phyloP scores from a whole-genome alignment of 2,797 vertebrate species.

The Silurus lanzhouensis region DNA sequence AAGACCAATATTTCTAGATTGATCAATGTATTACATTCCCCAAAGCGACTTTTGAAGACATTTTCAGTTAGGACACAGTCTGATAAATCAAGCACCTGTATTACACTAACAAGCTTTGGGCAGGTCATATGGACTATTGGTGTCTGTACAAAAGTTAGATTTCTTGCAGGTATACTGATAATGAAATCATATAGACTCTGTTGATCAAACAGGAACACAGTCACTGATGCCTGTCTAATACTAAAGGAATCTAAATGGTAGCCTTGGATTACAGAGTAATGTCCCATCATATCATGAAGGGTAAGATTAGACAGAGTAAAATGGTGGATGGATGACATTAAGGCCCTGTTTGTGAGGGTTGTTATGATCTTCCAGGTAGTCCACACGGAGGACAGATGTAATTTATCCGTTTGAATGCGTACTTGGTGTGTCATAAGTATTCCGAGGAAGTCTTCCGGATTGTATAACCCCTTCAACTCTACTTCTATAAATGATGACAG shows the following conservation, averaged over 20 bases:
- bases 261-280: fast-evolving
- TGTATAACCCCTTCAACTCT: slow-evolving; percentile 73
- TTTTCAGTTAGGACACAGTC: slow-evolving; percentile 79
- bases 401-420: slow-evolving; percentile 65
- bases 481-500: slow-evolving; percentile 71
- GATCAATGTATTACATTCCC: slow-evolving; percentile 74
- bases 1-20: slow-evolving; percentile 73
- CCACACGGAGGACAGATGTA: slow-evolving; percentile 72
- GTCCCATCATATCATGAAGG: fast-evolving
- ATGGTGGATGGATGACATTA: slow-evolving; percentile 70
- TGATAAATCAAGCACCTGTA: slow-evolving; percentile 78
- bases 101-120: slow-evolving; percentile 71
- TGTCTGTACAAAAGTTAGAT: slow-evolving; percentile 71
- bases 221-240: slow-evolving; percentile 58
- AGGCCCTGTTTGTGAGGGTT: slow-evolving; percentile 60
- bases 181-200: slow-evolving; percentile 73
- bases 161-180: slow-evolving; percentile 77
- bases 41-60: slow-evolving; percentile 67
- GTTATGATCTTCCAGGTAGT: slow-evolving; percentile 71
- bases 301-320: slow-evolving; percentile 63
- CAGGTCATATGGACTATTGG: slow-evolving; percentile 84
- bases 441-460: slow-evolving; percentile 43
- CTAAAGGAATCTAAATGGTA: slow-evolving; percentile 67
- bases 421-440: slow-evolving; percentile 47
- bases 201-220: slow-evolving; percentile 72